These are phyloP conservation scores for Erynnis tages DNA, from an alignment of 2,888 invertebrate species.

Conservation along the genomic window DNA sequence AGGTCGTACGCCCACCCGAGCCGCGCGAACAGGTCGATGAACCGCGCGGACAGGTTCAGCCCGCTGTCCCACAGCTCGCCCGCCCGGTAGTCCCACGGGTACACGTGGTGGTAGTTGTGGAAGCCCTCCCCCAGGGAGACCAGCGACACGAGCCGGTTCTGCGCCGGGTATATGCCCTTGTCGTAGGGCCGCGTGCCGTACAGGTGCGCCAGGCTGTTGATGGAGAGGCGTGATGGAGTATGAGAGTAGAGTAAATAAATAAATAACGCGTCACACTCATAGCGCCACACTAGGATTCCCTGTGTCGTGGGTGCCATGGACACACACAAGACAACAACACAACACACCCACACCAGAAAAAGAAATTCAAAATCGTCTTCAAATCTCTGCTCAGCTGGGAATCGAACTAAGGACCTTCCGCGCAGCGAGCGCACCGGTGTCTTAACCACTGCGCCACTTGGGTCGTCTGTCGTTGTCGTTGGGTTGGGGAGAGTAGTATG, in stretches of 20 bases:
- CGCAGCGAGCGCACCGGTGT: too few relatives aligned
- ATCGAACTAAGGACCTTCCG: too few relatives aligned
- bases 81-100: slow-evolving; percentile 41
- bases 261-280: too few relatives aligned
- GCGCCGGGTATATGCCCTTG: slow-evolving; percentile 42
- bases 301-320: too few relatives aligned
- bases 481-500: too few relatives aligned
- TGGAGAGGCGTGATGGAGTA: slow-evolving; percentile 51
- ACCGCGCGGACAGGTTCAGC: slow-evolving; percentile 41
- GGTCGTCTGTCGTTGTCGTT: too few relatives aligned
- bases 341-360: too few relatives aligned
- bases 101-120: slow-evolving; percentile 57
- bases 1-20: slow-evolving; percentile 59
- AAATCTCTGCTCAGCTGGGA: too few relatives aligned
- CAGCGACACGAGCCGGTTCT: slow-evolving; percentile 41
- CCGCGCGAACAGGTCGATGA: slow-evolving; percentile 52
- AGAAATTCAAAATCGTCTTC: too few relatives aligned
- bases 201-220: slow-evolving; percentile 83
- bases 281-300: too few relatives aligned
- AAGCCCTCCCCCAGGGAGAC: slow-evolving; percentile 51
- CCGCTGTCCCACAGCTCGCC: slow-evolving; percentile 47
- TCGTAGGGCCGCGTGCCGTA: slow-evolving; percentile 73
- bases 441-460: too few relatives aligned
- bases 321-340: too few relatives aligned
- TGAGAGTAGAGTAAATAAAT: slow-evolving; percentile 52